Conservation (phyloP, 2,113 vertebrate species). For the Polypterus senegalus region DNA sequence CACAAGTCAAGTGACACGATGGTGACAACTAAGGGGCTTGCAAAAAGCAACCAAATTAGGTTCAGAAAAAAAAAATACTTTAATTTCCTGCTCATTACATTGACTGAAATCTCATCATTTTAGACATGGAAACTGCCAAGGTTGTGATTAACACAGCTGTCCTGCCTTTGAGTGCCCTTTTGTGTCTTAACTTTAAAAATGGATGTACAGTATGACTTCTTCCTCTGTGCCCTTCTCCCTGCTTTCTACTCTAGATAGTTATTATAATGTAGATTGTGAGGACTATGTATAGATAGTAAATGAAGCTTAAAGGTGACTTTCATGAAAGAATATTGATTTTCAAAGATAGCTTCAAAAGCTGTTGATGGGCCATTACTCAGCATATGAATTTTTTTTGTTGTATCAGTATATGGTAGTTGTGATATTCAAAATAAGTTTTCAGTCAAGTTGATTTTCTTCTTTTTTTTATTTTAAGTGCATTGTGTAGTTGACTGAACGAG, state of each 20-base stretch:
- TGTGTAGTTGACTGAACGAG: not conserved
- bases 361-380: slow-evolving; percentile 20
- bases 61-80: too few species aligned
- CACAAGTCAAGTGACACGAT: slow-evolving; percentile 82
- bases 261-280: slow-evolving; percentile 19
- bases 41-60: too few species aligned
- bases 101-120: slow-evolving; percentile 27
- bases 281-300: slow-evolving; percentile 15
- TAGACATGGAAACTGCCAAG: slow-evolving; percentile 29
- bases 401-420: not conserved
- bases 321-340: slow-evolving; percentile 20
- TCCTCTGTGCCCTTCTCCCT: slow-evolving; percentile 16
- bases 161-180: slow-evolving; percentile 39
- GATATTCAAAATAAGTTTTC: not conserved
- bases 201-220: not conserved
- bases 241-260: slow-evolving; percentile 25
- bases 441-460: not conserved
- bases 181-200: slow-evolving; percentile 47
- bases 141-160: slow-evolving; percentile 33
- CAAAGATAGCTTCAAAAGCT: slow-evolving; percentile 19
- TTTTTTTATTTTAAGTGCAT: not conserved
- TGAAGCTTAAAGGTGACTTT: slow-evolving; percentile 11
- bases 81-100: too few species aligned
- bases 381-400: slow-evolving; percentile 5
- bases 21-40: slow-evolving; percentile 50